Base-by-base conservation (phyloP, 2,888 invertebrate genomes). In the Incurvaria masculella region DNA sequence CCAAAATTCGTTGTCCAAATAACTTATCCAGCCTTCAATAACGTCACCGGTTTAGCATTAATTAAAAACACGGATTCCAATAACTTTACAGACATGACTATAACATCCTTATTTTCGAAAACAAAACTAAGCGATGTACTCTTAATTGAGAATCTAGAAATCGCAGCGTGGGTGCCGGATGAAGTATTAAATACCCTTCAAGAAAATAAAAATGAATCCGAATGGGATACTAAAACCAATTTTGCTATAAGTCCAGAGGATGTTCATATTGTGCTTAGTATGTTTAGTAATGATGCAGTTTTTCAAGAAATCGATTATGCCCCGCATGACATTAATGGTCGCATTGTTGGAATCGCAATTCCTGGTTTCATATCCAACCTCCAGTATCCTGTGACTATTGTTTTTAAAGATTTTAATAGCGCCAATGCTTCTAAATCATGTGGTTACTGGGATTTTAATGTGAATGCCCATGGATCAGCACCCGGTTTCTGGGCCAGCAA, bases 331-430 rank as follows among this genome's bases (percentile, higher is more conserved):
- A 59, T 78, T 1, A 71, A 69, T 21, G 80, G 82, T 55, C 76
- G 79, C 33, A 75, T 87, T 16, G 65, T 86, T 17, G 84, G 84
- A 45, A 66, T 87, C 18, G 72, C 81, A 1, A 74, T 86, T 52
- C 85, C 85, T 2, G 82, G 82, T 0, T 81, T 68, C 56, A 72
- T 73, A 16, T 66, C 73, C 1, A 81, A 82, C 61, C 67, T 86
- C 18, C 68, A 81, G 44, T 65, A 71, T 56, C 68, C 81, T 2
- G 61, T 87, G 42, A 81, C 82, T 1, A 59, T 87, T 14, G 56
- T 84, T 45, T 80, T 82, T 54, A 68, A 62, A 54, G 59, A 67
- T 51, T 52, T 64, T 17, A 58, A 59, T 45, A 49, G 57, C 17
- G 52, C 55, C 21, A 45, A 53, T 45, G 51, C 52, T 14, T 49